phyloP scores from a whole-genome alignment of 2,888 invertebrate genomes.

The Luperina nickerlii region DNA sequence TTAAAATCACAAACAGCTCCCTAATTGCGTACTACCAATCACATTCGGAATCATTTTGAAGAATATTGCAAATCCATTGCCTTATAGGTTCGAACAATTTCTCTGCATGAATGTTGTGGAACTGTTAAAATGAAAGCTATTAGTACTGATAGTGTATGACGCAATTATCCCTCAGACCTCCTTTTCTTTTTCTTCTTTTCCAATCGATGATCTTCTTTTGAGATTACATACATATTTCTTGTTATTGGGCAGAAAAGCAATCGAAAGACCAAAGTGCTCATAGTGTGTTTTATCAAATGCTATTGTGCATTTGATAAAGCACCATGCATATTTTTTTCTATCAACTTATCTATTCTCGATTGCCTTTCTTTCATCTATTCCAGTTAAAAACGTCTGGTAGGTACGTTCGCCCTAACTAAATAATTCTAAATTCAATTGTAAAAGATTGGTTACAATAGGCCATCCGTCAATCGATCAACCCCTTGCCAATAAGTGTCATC shows the following conservation, averaged over 20 bases:
- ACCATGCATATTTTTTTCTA: not conserved
- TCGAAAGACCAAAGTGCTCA: not conserved
- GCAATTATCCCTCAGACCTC: not conserved
- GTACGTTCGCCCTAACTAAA: constrained; percentile 37
- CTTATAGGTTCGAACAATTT: no score
- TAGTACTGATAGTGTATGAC: no score
- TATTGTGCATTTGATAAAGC: no score
- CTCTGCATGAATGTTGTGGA: no score
- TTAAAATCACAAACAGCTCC: not conserved
- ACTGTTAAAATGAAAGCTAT: no score
- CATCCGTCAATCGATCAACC: constrained; percentile 79
- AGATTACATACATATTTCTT: not conserved
- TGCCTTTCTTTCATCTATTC: constrained; percentile 3
- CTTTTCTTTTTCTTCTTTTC: not conserved
- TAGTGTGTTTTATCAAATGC: not conserved
- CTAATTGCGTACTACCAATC: no score
- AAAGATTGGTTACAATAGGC: constrained; percentile 74
- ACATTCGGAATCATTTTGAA: no score
- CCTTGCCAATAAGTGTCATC: constrained; percentile 74
- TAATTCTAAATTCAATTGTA: constrained; percentile 62
- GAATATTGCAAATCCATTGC: no score
- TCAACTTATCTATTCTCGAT: not conserved
- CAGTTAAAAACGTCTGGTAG: constrained; percentile 19
- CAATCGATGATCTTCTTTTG: not conserved
- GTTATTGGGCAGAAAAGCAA: not conserved